Conservation (phyloP, 2,797 vertebrate genomes). For the Scolopax rusticola region DNA sequence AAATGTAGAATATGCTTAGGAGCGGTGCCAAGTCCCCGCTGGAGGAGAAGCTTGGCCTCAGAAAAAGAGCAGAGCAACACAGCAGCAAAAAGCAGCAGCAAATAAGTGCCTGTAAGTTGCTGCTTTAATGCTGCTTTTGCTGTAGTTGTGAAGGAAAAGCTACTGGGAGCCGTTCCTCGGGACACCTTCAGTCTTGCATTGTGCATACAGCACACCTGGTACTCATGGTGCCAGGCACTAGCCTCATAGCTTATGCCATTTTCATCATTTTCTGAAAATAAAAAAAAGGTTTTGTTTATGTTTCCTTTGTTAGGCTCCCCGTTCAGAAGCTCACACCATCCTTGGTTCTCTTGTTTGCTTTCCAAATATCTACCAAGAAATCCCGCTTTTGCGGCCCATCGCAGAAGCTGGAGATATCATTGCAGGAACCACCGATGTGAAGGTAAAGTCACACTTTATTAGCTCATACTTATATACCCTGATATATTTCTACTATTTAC, state of each 20-base stretch:
- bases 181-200: accelerated
- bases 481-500: not conserved
- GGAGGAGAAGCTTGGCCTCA: not conserved
- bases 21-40: not conserved
- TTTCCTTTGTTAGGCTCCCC: slow-evolving; percentile 84
- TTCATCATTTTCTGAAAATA: not conserved
- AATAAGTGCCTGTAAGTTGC: not conserved
- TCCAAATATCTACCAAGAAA: slow-evolving; percentile 91
- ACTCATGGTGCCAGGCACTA: accelerated
- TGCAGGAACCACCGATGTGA: slow-evolving; percentile 85
- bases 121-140: not conserved
- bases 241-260: not conserved
- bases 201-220: not conserved
- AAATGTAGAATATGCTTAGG: not conserved
- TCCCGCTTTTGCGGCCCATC: slow-evolving; percentile 82
- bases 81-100: not conserved
- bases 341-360: slow-evolving; percentile 97
- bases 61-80: not conserved
- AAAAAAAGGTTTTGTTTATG: not conserved
- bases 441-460: slow-evolving; percentile 79
- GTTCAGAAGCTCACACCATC: slow-evolving; percentile 92
- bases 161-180: accelerated
- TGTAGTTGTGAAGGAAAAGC: not conserved
- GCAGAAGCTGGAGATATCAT: slow-evolving; percentile 80
- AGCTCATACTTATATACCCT: not conserved